Conservation (phyloP, 2,113 vertebrate species). For the Psephotus haematonotus region DNA sequence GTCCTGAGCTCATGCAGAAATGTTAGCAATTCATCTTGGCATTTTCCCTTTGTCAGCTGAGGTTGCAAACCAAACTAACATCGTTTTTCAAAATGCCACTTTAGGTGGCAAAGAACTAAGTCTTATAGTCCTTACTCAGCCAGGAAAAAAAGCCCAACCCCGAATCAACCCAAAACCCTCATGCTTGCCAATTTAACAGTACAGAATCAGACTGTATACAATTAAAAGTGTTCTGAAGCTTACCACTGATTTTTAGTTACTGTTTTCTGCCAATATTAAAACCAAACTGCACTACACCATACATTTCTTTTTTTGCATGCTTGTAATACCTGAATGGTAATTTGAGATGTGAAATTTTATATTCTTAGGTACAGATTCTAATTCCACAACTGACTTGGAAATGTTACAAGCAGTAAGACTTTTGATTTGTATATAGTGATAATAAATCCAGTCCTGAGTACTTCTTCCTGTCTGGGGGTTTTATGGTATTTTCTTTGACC, state of each 20-base stretch:
- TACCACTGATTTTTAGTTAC: neutral
- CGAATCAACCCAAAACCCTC: neutral
- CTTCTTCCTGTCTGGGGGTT: neutral
- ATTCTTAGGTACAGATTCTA: neutral
- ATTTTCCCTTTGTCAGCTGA: constrained; percentile 18
- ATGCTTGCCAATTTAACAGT: neutral
- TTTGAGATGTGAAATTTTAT: neutral
- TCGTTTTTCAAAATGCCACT: constrained; percentile 63
- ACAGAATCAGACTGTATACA: neutral
- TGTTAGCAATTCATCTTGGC: constrained; percentile 51
- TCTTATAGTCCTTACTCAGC: neutral
- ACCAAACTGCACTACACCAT: neutral
- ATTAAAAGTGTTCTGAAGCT: neutral
- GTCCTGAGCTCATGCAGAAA: constrained; percentile 29
- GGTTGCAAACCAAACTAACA: neutral
- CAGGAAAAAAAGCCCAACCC: neutral
- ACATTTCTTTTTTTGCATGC: neutral
- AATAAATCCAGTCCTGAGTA: neutral
- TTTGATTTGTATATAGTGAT: neutral
- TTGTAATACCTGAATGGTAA: neutral
- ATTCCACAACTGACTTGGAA: neutral
- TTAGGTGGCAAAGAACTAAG: constrained; percentile 8
- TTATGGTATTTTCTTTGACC: neutral
- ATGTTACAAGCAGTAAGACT: neutral
- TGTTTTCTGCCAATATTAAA: neutral